A percentile compares a stretch with the other conserved stretches of the same genome.
Conservation (phyloP, 2,888 invertebrate species). For the Netelia fuscicornis region DNA sequence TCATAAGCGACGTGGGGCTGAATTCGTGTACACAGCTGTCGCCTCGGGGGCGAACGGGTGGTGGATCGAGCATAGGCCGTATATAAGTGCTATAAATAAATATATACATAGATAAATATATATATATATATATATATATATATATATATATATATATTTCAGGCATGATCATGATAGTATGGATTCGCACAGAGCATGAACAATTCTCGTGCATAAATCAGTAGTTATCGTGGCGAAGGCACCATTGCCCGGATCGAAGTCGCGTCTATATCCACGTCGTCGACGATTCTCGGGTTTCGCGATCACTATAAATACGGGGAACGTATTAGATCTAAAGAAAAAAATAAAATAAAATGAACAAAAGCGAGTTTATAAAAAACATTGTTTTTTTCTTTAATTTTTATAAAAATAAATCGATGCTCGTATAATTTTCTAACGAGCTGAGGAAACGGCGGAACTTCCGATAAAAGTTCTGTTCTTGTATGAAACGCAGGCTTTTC, state of each 20-base stretch:
- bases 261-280: slow-evolving; percentile 6
- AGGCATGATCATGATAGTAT: slow-evolving; percentile 15
- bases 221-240: slow-evolving; percentile 69
- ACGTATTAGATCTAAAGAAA: background rate
- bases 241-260: slow-evolving; percentile 67
- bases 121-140: slow-evolving; percentile 15
- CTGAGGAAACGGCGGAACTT: too few relatives aligned
- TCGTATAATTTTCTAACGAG: background rate
- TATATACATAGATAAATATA: background rate
- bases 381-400: too few relatives aligned
- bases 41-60: slow-evolving; percentile 26
- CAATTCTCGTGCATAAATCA: slow-evolving; percentile 73
- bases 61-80: slow-evolving; percentile 24
- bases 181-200: slow-evolving; percentile 21
- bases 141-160: slow-evolving; percentile 7
- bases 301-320: slow-evolving; percentile 12
- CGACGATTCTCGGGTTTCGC: background rate
- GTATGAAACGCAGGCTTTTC: too few relatives aligned
- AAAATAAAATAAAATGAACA: background rate
- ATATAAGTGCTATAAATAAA: slow-evolving; percentile 13
- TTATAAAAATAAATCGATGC: background rate
- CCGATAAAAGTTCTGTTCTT: too few relatives aligned
- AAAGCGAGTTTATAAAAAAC: background rate
- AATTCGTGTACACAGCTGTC: slow-evolving; percentile 56
- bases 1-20: background rate